Base-by-base conservation (phyloP, 2,797 vertebrate species). In the Uromys caudimaculatus region DNA sequence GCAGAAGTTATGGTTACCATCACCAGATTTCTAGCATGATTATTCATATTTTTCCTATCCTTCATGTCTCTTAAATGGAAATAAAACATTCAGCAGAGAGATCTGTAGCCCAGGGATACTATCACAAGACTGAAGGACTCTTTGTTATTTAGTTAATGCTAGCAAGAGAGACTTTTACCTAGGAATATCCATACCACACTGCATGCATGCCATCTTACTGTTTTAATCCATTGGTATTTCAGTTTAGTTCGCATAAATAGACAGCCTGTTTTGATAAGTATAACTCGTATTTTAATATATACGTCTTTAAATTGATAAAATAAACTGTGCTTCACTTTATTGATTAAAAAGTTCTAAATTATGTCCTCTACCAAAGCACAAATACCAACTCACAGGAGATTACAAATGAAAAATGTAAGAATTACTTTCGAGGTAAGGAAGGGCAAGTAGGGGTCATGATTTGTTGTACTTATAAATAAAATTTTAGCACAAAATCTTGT, bases 401-500 rank as follows among this genome's bases (percentile, higher is more conserved):
- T 32, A n/a, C 1, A 91, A 24, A 92, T 64, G 1, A 92, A 86
- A 97, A 81, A 81, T 16, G 2, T 58, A 58, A 29, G 16, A 14
- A 24, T 5, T 32, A 44, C 71, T 69, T 62, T 75, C 4, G 2
- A 82, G 9, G 11, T 7, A 3, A 58, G 24, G 35, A 56, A 60
- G 35, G 2, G 10, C 32, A 52, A 84, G 0, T 35, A 13, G 71
- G 9, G 6, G 7, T 41, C 13, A 96, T 93, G 4, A 7, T 89
- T 93, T 71, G 35, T 38, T 67, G 91, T 29, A 50, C 27, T 93
- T 91, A 10, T 54, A 41, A 73, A 14, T 79, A 91, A 14, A 77
- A 62, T 78, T 88, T 96, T 92, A 88, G 88, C 71, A 79, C 1
- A 92, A 93, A 90, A 75, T 92, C 2, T 91, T 92, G 64, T 38